Evolutionary conservation across 2,797 vertebrate genomes (phyloP).

Genomic region (Kryptolebias ocellatus): DNA sequence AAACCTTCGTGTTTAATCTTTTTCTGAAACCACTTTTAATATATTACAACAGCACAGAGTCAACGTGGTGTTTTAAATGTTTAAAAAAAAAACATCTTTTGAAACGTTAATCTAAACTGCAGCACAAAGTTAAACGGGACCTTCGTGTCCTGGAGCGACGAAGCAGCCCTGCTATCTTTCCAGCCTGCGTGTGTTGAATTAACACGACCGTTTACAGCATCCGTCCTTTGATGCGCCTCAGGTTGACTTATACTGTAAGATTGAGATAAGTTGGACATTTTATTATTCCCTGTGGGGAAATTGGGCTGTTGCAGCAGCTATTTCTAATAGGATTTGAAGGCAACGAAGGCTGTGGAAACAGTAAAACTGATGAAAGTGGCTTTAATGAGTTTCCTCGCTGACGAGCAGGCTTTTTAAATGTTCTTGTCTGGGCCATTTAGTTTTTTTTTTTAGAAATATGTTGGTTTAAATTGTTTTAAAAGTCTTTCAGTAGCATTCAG

Average conservation of each 20-base stretch:
- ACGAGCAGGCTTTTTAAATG: background rate
- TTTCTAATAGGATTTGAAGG: slow-evolving; percentile 20
- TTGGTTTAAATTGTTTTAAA: background rate
- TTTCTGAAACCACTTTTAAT: background rate
- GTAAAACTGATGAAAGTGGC: slow-evolving; percentile 14
- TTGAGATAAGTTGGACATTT: slow-evolving; percentile 17
- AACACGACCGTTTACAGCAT: background rate
- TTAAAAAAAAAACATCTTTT: background rate
- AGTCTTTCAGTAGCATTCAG: background rate
- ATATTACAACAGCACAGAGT: background rate
- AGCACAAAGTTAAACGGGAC: background rate
- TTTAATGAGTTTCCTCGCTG: slow-evolving; percentile 11
- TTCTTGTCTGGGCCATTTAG: background rate
- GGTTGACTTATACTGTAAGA: slow-evolving; percentile 11
- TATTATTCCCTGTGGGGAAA: slow-evolving; percentile 35
- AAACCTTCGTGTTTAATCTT: background rate
- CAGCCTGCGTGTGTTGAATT: background rate
- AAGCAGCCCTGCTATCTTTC: background rate
- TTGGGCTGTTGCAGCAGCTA: slow-evolving; percentile 16
- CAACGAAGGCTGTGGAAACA: slow-evolving; percentile 9
- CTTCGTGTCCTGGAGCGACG: slow-evolving; percentile 3
- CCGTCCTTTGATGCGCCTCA: slow-evolving; percentile 17
- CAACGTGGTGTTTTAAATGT: background rate
- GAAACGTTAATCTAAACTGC: background rate
- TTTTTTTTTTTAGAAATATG: background rate